phyloP scores from a whole-genome alignment of 1,140 invertebrate species.

The Aphis gossypii region DNA sequence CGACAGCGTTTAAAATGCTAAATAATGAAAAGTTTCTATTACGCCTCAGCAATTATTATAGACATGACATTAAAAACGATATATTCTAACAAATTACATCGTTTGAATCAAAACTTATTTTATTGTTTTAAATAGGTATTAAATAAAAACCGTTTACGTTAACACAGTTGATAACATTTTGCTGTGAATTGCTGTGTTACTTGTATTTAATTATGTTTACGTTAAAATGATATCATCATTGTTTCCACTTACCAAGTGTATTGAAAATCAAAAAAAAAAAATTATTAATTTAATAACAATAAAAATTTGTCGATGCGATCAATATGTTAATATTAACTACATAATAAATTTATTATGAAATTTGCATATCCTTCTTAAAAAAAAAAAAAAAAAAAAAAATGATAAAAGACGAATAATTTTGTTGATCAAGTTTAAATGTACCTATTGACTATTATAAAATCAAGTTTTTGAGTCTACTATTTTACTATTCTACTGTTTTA shows the following conservation, averaged over 20 bases:
- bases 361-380: background rate
- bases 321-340: too few species aligned
- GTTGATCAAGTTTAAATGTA: background rate
- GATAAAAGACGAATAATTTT: background rate
- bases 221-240: background rate
- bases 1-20: too few species aligned
- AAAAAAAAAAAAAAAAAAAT: background rate
- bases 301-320: background rate
- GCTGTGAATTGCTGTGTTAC: background rate
- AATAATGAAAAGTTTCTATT: background rate
- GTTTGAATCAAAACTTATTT: background rate
- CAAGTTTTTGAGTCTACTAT: too few species aligned
- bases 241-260: background rate
- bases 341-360: background rate
- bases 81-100: background rate
- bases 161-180: background rate
- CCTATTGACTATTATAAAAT: too few species aligned
- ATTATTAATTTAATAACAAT: background rate
- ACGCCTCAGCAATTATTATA: background rate
- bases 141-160: background rate
- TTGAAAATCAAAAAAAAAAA: background rate
- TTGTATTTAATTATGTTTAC: background rate
- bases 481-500: too few species aligned
- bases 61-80: background rate
- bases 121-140: background rate